A percentile compares a stretch with the other conserved stretches of the same genome.
Conservation (phyloP, 1,140 invertebrate species). For the Drosophila repleta region DNA sequence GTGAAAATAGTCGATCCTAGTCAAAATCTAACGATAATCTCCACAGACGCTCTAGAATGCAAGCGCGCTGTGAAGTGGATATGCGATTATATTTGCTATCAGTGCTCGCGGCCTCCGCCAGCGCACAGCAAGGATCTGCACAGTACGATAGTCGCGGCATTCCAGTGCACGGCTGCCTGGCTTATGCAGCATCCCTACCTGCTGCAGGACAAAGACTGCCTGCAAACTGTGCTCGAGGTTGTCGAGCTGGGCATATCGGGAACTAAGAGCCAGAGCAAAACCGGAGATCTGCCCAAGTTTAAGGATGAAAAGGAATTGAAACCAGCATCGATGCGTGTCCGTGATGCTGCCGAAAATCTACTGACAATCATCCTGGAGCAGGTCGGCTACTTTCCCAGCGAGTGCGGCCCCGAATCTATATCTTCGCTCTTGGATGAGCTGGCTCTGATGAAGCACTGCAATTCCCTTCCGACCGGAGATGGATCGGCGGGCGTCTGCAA, state of each 20-base stretch:
- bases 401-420: slow-evolving; percentile 92
- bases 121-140: slow-evolving; percentile 99
- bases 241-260: slow-evolving; percentile 99
- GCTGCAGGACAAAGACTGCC: slow-evolving; percentile 95
- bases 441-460: slow-evolving; percentile 92
- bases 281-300: slow-evolving; percentile 94
- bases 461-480: slow-evolving; percentile 84
- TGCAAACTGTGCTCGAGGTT: slow-evolving; percentile 96
- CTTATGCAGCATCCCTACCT: slow-evolving; percentile 94
- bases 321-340: slow-evolving; percentile 97
- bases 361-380: slow-evolving; percentile 96
- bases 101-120: slow-evolving; percentile 97
- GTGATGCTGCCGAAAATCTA: slow-evolving; percentile 97
- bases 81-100: slow-evolving; percentile 98
- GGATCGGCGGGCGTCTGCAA: slow-evolving; percentile 55
- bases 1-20: slow-evolving; percentile 84
- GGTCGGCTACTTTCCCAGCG: slow-evolving; percentile 93
- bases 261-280: slow-evolving; percentile 94
- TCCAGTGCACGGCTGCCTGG: slow-evolving; percentile 96
- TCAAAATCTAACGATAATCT: slow-evolving; percentile 84
- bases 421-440: slow-evolving; percentile 95
- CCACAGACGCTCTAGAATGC: slow-evolving; percentile 92
- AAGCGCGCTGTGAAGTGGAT: slow-evolving; percentile 98
- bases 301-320: slow-evolving; percentile 98
- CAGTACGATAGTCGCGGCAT: slow-evolving; percentile 98